Base-by-base conservation (phyloP, 2,888 invertebrate genomes). In the Hybos culiciformis region DNA sequence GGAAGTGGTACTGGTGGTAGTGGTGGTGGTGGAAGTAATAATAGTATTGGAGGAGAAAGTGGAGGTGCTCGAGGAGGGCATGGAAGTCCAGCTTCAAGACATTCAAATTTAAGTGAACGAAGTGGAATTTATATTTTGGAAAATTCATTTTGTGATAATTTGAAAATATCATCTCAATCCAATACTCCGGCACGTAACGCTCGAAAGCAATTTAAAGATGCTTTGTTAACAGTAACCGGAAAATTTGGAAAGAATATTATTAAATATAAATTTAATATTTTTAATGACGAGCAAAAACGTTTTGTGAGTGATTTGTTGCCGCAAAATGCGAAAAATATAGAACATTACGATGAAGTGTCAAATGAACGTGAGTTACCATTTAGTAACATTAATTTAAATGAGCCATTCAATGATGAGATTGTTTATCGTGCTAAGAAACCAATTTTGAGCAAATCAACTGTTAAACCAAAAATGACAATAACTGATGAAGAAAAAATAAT, bases 241-340 rank as follows among this genome's bases (percentile, higher is more conserved):
- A 66, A 66, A 46, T 66, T 65, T 47, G 65, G 65, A 14, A 66
- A 63, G 46, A 65, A 65, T 46, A 66, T 65, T 32, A 66, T 65
- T 23, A 65, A 65, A 46, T 65, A 65, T 46, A 65, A 65, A 50
- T 64, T 65, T 40, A 65, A 66, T 43, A 66, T 65, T 15, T 65
- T 65, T 46, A 61, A 60, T 26, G 66, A 66, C 36, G 66, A 66
- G 37, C 65, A 65, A 46, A 55, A 59, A 45, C 56, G 55, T 41
- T 53, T 64, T 1, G 65, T 64, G 3, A 57, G 59, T 6, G 64
- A 64, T 26, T 50, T 66, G 0, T 63, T 66, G 34, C 65, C 66
- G 1, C 54, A 53, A 29, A 29, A 6, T 29, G 29, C 12, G n/a
- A 29, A 29, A 57, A 58, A 12, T 63, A 62, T 18, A 63, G 61